A percentile compares a stretch with the other conserved stretches of the same genome.
phyloP scores from a whole-genome alignment of 2,888 invertebrate genomes.

The Orthosia gothica region DNA sequence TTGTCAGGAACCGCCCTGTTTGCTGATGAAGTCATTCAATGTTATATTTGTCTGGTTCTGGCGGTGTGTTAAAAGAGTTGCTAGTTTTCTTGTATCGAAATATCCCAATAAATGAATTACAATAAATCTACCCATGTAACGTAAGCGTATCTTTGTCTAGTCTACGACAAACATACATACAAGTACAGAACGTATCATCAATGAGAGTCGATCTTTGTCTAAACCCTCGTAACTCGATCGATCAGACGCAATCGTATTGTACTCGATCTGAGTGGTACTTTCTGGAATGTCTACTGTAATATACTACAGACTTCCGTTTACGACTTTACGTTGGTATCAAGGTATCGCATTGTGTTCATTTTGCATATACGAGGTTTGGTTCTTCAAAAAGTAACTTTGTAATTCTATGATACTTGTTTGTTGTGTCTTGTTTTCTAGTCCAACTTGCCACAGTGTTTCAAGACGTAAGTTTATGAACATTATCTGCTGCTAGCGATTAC shows the following conservation, averaged over 20 bases:
- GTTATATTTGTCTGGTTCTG: slow-evolving; percentile 23
- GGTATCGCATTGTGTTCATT: slow-evolving; percentile 15
- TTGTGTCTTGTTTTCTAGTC: no score
- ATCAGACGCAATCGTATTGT: slow-evolving; percentile 44
- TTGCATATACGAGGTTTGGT: background rate
- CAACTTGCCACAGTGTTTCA: no score
- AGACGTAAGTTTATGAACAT: no score
- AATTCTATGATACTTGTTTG: background rate
- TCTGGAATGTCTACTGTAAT: slow-evolving; percentile 13
- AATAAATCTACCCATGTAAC: background rate
- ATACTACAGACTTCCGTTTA: slow-evolving; percentile 23
- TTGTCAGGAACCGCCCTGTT: slow-evolving; percentile 60
- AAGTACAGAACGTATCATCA: slow-evolving; percentile 12
- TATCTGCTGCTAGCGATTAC: no score
- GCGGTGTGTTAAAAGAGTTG: background rate
- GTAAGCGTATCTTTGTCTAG: background rate
- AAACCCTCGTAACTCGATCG: slow-evolving; percentile 41
- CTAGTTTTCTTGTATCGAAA: background rate
- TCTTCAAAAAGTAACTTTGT: background rate
- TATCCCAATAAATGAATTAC: background rate
- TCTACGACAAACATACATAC: slow-evolving; percentile 1
- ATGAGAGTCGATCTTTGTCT: slow-evolving; percentile 33
- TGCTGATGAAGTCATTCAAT: slow-evolving; percentile 45
- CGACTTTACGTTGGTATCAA: slow-evolving; percentile 6
- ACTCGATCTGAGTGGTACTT: slow-evolving; percentile 38